Percentiles rank a stretch among this genome's conserved stretches.
These are phyloP conservation scores for Pseudomugil gertrudae DNA, from an alignment of 2,797 vertebrate species.

Conservation along the genomic window DNA sequence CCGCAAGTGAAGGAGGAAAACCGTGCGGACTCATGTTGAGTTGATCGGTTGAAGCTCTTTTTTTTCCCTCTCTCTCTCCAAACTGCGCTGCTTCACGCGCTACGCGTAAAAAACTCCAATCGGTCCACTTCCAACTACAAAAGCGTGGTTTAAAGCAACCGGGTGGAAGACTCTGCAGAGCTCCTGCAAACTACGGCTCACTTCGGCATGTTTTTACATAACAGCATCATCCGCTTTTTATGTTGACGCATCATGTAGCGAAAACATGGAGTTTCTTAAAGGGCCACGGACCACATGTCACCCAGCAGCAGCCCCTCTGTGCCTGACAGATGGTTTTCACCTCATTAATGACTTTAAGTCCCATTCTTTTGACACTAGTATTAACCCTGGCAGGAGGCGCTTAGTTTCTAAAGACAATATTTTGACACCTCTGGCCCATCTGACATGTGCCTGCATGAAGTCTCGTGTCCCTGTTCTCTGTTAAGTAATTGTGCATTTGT, in stretches of 20 bases:
- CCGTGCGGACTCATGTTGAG: slow-evolving; percentile 66
- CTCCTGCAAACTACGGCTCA: slow-evolving; percentile 67
- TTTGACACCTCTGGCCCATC: slow-evolving; percentile 10
- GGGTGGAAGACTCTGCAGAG: slow-evolving; percentile 10
- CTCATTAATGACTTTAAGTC: slow-evolving; percentile 42
- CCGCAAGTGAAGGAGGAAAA: slow-evolving; percentile 67
- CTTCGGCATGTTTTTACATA: slow-evolving; percentile 84
- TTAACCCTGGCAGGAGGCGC: slow-evolving; percentile 31
- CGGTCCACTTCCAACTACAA: slow-evolving; percentile 6
- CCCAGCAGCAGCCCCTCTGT: slow-evolving; percentile 45
- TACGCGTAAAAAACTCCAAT: slow-evolving; percentile 15
- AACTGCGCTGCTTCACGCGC: slow-evolving; percentile 52
- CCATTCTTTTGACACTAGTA: slow-evolving; percentile 38
- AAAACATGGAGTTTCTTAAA: slow-evolving; percentile 91
- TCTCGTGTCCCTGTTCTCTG: background rate
- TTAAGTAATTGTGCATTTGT: background rate
- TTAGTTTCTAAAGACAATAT: slow-evolving; percentile 4
- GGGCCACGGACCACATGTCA: slow-evolving; percentile 80
- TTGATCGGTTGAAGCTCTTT: slow-evolving; percentile 48
- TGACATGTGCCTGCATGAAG: slow-evolving; percentile 29
- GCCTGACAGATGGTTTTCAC: slow-evolving; percentile 66
- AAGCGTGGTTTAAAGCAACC: background rate
- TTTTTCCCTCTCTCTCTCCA: slow-evolving; percentile 15
- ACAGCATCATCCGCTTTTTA: slow-evolving; percentile 85
- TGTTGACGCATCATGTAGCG: slow-evolving; percentile 86